Conservation (phyloP, 2,113 vertebrate species). For the Eclectus roratus region DNA sequence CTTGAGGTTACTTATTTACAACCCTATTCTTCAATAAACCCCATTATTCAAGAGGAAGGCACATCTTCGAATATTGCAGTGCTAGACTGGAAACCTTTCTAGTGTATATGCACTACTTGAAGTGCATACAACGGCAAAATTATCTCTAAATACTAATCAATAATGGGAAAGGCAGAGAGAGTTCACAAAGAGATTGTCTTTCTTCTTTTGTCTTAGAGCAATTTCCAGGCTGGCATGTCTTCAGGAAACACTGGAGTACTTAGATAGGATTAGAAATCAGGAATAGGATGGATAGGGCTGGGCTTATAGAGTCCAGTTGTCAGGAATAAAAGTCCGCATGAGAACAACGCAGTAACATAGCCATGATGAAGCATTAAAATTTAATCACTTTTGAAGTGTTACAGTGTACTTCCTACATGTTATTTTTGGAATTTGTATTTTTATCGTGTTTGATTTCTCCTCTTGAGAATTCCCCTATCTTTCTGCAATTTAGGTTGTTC, state of each 20-base stretch:
- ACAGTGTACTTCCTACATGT: constrained; percentile 22
- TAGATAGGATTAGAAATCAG: neutral
- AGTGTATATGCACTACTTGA: neutral
- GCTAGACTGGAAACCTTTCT: neutral
- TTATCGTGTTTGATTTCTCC: constrained; percentile 36
- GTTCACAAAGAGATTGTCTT: neutral
- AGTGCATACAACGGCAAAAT: neutral
- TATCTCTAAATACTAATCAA: neutral
- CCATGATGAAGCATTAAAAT: neutral
- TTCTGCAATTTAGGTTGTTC: constrained; percentile 26
- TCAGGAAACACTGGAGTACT: neutral
- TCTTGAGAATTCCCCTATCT: constrained; percentile 16
- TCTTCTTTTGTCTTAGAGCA: neutral
- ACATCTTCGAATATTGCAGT: neutral
- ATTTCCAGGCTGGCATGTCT: neutral
- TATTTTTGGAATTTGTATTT: constrained; percentile 47
- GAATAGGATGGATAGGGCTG: neutral
- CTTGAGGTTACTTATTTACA: too few species aligned
- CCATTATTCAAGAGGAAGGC: neutral
- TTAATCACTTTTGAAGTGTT: neutral
- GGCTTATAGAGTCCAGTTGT: neutral
- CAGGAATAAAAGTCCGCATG: neutral
- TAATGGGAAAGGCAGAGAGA: neutral
- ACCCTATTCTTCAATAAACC: too few species aligned
- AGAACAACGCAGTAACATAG: neutral